phyloP scores from a whole-genome alignment of 2,113 vertebrate species.

The Sula dactylatra region DNA sequence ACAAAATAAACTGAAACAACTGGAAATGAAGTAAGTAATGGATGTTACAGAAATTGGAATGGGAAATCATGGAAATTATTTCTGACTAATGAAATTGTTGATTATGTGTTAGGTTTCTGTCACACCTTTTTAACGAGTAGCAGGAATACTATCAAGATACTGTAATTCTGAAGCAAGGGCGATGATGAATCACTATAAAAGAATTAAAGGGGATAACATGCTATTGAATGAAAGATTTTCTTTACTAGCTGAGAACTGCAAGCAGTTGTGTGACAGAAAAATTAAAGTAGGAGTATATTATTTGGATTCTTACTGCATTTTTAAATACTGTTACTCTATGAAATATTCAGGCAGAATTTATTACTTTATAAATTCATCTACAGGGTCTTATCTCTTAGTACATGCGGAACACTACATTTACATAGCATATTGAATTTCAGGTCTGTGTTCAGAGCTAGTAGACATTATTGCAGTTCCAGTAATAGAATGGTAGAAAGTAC shows the following conservation, averaged over 20 bases:
- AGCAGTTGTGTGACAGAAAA: not conserved
- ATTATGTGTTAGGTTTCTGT: not conserved
- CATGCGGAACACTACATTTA: not conserved
- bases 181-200: not conserved
- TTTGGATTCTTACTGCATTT: not conserved
- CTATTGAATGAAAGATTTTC: not conserved
- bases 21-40: constrained; percentile 87
- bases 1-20: constrained; percentile 85
- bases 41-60: not conserved
- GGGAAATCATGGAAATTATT: not conserved
- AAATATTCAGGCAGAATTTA: not conserved
- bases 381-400: not conserved
- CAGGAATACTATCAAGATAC: not conserved
- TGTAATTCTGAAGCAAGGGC: not conserved
- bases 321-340: not conserved
- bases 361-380: not conserved
- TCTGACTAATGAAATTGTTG: not conserved
- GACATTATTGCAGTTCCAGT: not conserved
- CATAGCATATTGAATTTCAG: not conserved
- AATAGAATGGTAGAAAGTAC: not conserved
- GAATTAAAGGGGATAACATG: not conserved
- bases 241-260: not conserved
- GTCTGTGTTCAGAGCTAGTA: not conserved
- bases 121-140: not conserved
- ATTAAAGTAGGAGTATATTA: not conserved